Conservation (phyloP, 2,113 vertebrate species). For the Ploceus nigricollis region DNA sequence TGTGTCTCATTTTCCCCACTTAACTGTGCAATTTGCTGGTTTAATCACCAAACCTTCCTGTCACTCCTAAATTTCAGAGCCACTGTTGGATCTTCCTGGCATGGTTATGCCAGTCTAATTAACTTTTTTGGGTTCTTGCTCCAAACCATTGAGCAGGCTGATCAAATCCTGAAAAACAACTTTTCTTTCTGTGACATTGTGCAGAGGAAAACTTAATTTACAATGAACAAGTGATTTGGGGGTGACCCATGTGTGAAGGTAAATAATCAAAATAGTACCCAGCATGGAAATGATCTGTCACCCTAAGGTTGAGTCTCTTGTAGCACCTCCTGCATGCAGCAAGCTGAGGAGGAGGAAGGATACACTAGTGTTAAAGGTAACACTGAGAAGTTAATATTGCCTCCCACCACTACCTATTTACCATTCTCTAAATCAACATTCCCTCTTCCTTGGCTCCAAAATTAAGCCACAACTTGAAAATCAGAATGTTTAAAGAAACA, state of each 20-base stretch:
- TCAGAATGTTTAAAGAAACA: conserved; percentile 39
- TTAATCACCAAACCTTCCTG: neutral
- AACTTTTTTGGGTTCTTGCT: neutral
- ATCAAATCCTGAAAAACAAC: neutral
- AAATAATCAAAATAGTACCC: neutral
- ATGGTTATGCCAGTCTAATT: neutral
- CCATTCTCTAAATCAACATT: conserved; percentile 50
- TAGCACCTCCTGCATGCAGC: neutral
- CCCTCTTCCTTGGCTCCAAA: conserved; percentile 31
- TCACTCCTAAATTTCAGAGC: neutral
- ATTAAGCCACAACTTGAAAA: conserved; percentile 48
- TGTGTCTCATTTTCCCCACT: neutral
- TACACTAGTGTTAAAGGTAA: neutral
- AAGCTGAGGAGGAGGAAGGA: neutral
- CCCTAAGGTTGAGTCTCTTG: neutral
- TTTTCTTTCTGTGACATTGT: neutral
- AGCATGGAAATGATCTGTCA: neutral
- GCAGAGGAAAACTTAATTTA: neutral
- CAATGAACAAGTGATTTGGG: neutral
- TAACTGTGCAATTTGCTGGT: neutral
- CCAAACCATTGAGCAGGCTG: neutral
- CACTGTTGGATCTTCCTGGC: neutral
- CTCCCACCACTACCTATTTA: conserved; percentile 39
- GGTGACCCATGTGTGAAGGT: neutral
- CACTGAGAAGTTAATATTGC: neutral